Conservation (phyloP, 2,888 invertebrate species). For the Lottia gigantea region DNA sequence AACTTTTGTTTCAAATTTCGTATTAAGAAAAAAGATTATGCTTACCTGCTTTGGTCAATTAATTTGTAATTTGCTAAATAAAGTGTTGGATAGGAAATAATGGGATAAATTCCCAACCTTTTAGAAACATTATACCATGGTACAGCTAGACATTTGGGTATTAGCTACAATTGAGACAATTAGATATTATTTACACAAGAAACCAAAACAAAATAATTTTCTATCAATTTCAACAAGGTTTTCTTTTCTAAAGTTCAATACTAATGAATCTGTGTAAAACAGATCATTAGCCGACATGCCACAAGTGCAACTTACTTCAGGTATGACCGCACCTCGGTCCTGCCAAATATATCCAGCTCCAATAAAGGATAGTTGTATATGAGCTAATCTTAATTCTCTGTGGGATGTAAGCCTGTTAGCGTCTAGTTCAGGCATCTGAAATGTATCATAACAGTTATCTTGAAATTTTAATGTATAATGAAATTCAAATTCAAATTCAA, state of each 20-base stretch:
- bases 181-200: background rate
- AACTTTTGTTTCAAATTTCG: too few relatives aligned
- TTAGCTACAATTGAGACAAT: background rate
- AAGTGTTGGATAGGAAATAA: background rate
- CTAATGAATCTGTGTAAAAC: too few relatives aligned
- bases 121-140: slow-evolving; percentile 1
- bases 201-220: too few relatives aligned
- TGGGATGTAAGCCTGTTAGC: slow-evolving; percentile 21
- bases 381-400: slow-evolving; percentile 29
- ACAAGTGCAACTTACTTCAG: slow-evolving; percentile 2
- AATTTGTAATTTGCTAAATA: too few relatives aligned
- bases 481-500: too few relatives aligned
- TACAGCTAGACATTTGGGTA: slow-evolving; percentile 14
- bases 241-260: too few relatives aligned
- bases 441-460: too few relatives aligned
- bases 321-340: slow-evolving; percentile 25
- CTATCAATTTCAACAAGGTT: too few relatives aligned
- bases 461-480: too few relatives aligned
- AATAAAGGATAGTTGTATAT: slow-evolving; percentile 27
- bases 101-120: background rate
- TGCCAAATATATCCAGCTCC: slow-evolving; percentile 35
- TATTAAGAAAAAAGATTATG: too few relatives aligned
- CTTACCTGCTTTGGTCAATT: too few relatives aligned
- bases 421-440: slow-evolving; percentile 32
- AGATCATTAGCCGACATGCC: too few relatives aligned